phyloP scores from a whole-genome alignment of 2,888 invertebrate species.

The Pyrrhia umbra region DNA sequence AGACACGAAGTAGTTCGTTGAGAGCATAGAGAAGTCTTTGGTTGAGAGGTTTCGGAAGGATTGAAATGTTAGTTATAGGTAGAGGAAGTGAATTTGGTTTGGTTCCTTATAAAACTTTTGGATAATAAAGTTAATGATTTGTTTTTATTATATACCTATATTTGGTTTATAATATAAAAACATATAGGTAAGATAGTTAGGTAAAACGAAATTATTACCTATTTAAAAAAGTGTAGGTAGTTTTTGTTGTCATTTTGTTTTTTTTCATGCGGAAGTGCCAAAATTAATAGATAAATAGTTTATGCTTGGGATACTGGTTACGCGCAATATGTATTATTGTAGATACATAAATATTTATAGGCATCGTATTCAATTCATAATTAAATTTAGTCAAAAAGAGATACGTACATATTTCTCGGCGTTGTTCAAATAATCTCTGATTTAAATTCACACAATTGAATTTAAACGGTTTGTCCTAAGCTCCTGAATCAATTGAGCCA shows the following conservation, averaged over 20 bases:
- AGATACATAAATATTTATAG: neutral
- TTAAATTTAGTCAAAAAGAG: neutral
- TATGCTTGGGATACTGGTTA: neutral
- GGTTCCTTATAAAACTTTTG: neutral
- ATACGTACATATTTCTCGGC: neutral
- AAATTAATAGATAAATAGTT: too few species aligned
- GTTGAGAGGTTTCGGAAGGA: slow-evolving; percentile 7
- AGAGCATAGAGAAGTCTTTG: too few species aligned
- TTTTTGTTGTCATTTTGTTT: too few species aligned
- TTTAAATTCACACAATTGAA: neutral
- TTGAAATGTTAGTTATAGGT: neutral
- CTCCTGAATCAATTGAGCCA: neutral
- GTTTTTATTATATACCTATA: too few species aligned
- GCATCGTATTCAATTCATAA: neutral
- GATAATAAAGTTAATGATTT: too few species aligned
- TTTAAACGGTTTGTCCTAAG: neutral
- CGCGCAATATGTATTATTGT: too few species aligned
- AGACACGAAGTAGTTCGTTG: slow-evolving; percentile 28
- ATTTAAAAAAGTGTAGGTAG: too few species aligned
- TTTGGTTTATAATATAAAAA: too few species aligned
- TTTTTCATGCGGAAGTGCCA: too few species aligned
- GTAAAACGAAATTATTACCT: too few species aligned
- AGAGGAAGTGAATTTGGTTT: neutral
- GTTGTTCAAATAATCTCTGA: neutral
- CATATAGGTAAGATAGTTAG: too few species aligned